phyloP scores from a whole-genome alignment of 2,113 vertebrate genomes.

The Pseudopipra pipra region DNA sequence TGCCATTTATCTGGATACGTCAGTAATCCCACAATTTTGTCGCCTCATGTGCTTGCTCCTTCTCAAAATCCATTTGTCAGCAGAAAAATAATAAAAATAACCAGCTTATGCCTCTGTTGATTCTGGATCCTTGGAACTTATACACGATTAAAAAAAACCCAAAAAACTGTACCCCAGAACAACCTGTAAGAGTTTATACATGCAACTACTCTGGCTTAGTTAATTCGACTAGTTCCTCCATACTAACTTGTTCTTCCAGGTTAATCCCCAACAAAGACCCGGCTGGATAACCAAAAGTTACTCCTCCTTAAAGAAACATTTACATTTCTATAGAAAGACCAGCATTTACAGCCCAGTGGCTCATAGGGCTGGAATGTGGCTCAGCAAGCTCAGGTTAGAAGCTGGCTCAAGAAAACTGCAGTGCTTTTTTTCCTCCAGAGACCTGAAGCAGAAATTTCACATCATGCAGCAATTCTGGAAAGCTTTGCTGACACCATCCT shows the following conservation, averaged over 20 bases:
- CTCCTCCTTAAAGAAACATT: slow-evolving; percentile 29
- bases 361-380: slow-evolving; percentile 31
- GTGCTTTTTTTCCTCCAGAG: neutral
- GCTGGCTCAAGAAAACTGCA: neutral
- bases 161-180: neutral
- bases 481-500: neutral
- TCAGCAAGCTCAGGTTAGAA: neutral
- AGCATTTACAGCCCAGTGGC: neutral
- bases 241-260: slow-evolving; percentile 15
- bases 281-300: neutral
- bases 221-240: neutral
- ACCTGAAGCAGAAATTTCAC: neutral
- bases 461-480: neutral
- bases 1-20: neutral
- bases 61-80: neutral
- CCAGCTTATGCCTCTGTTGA: neutral
- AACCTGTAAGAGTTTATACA: neutral
- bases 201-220: neutral
- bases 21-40: neutral
- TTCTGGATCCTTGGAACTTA: neutral
- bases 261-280: neutral
- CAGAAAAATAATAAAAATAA: neutral
- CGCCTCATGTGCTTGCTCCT: neutral
- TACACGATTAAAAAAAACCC: neutral
- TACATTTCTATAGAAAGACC: slow-evolving; percentile 18